Conservation (phyloP, 2,888 invertebrate genomes). For the Pandemis corylana region DNA sequence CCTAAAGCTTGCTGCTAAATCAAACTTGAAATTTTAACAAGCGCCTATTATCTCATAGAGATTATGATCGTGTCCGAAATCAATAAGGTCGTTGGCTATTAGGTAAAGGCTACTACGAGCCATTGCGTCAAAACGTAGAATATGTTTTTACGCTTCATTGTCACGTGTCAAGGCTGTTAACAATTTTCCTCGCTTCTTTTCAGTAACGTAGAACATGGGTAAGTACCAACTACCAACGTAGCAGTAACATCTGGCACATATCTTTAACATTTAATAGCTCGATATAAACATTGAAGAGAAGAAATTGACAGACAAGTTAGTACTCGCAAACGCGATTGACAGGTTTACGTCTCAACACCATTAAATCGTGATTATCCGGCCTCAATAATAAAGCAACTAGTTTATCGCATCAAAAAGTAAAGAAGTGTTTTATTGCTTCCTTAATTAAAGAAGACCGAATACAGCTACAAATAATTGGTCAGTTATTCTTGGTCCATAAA, state of each 20-base stretch:
- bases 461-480: background rate
- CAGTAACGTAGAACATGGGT: constrained; percentile 1
- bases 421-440: constrained; percentile 25
- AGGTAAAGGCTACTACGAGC: constrained; percentile 38
- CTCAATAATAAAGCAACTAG: constrained; percentile 10
- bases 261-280: constrained; percentile 7
- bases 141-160: constrained; percentile 34
- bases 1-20: background rate
- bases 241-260: constrained; percentile 30
- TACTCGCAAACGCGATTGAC: constrained; percentile 24
- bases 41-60: constrained; percentile 8
- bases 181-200: constrained; percentile 34
- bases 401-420: constrained; percentile 18
- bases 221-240: background rate
- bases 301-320: constrained; percentile 19
- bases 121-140: constrained; percentile 28
- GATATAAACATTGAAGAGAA: constrained; percentile 5
- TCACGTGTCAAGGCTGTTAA: constrained; percentile 39
- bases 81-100: constrained; percentile 34
- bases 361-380: constrained; percentile 30
- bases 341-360: constrained; percentile 22
- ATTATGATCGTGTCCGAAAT: constrained; percentile 20
- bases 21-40: constrained; percentile 16
- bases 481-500: background rate
- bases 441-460: constrained; percentile 6